phyloP scores from a whole-genome alignment of 2,888 invertebrate species.

The Cephus sareptanus region DNA sequence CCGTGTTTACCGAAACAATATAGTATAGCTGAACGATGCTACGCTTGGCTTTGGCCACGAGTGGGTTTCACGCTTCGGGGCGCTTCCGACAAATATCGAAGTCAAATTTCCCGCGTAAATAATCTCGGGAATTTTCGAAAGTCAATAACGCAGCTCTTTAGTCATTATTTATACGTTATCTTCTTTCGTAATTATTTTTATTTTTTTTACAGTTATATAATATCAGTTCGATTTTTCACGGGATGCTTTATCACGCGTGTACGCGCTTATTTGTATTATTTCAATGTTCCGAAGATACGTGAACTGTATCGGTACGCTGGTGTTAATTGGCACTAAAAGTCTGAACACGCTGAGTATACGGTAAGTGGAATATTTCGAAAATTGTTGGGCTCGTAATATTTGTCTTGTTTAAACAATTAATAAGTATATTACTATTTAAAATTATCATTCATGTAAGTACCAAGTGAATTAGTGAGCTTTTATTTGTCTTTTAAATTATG shows the following conservation, averaged over 20 bases:
- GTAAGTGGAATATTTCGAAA: not conserved
- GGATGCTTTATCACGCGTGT: not conserved
- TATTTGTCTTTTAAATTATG: not conserved
- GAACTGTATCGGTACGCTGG: not conserved
- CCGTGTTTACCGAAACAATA: constrained; percentile 29
- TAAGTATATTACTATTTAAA: not conserved
- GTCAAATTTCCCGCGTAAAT: not conserved
- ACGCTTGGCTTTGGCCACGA: not conserved
- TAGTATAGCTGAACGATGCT: not conserved
- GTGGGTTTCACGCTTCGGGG: not conserved
- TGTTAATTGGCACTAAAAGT: not conserved
- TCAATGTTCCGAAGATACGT: not conserved
- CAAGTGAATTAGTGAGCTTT: not conserved
- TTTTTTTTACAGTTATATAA: not conserved
- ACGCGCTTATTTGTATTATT: not conserved
- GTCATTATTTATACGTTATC: not conserved
- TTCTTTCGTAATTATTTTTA: not conserved
- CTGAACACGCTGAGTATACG: not conserved
- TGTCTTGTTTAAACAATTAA: not conserved
- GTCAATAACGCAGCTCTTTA: not conserved
- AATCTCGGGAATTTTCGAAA: not conserved
- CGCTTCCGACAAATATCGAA: not conserved
- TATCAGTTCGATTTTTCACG: not conserved
- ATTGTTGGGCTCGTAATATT: not conserved
- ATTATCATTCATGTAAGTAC: not conserved